Base-by-base conservation (phyloP, 64 coral and sea anemone species). In the Acropora tenuis region DNA sequence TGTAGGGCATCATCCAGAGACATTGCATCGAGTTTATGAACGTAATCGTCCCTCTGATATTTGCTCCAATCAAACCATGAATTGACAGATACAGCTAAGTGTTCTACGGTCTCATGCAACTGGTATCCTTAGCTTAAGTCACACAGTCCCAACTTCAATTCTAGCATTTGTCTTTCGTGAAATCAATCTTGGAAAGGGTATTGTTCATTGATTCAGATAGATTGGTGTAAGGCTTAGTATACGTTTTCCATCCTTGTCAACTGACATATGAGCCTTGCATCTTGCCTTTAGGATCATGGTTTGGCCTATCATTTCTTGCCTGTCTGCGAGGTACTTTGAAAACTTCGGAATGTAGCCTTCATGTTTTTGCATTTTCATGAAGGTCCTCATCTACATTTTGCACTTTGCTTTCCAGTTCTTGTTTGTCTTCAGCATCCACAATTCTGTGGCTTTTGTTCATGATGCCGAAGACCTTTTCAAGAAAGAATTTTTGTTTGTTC, bases 161-260 rank as follows among this genome's bases (percentile, higher is more conserved):
- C 79, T 12, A 20, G 73, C 57, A 65, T 66, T 13, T 82, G 10
- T 82, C 19, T 65, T 74, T 75, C 47, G 81, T 85, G 57, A 86
- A 86, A 86, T 92, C 81, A 75, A 92, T 17, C 75, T 92, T 92
- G 40, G 90, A 78, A 48, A 92, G 72, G 80, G 63, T 86, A 77
- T 80, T 75, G 59, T 50, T 90, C 76, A 90, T 90, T 20, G 77
- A 53, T 19, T 90, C 88, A 11, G 88, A 90, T 65, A 47, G 20
- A 61, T 90, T 90, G 1, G 58, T 90, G n/a, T 90, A 80, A 4
- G 76, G 30, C 30, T 75, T 13, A 57, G 12, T 47, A 90, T 44
- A 46, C 76, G 88, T 63, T 79, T 90, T 43, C 88, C 52, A 43
- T 80, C 10, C 8, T 2, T 17, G 52, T 49, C 77, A 79, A 53